phyloP scores from a whole-genome alignment of 2,797 vertebrate species.

The Sarcophilus harrisii region DNA sequence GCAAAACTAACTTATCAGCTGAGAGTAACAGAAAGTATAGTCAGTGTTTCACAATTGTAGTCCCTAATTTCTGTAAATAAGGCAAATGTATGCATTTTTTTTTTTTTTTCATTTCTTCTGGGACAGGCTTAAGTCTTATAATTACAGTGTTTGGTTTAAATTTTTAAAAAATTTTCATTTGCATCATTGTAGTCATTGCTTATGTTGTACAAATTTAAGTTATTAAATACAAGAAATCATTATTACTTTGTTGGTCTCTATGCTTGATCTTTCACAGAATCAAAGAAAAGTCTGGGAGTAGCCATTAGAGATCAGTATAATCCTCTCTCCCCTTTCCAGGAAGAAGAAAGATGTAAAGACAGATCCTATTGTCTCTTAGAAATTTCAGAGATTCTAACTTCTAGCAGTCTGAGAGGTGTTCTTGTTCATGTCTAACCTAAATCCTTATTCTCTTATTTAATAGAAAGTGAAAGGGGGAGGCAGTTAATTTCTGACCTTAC shows the following conservation, averaged over 20 bases:
- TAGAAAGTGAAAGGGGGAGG: not conserved
- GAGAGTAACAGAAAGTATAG: not conserved
- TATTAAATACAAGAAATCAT: not conserved
- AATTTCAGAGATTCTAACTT: slow-evolving; percentile 4
- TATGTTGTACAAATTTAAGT: not conserved
- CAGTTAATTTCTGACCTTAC: not conserved
- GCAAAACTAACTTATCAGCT: not conserved
- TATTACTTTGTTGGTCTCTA: not conserved
- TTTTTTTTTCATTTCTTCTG: not conserved
- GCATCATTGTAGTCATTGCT: not conserved
- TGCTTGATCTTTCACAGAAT: not conserved
- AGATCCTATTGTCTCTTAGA: not conserved
- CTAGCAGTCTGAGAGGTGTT: not conserved
- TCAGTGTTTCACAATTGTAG: not conserved
- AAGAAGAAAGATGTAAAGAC: not conserved
- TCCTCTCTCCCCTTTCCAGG: not conserved
- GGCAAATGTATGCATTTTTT: not conserved
- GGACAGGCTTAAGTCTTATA: not conserved
- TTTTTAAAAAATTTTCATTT: not conserved
- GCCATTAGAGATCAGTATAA: slow-evolving; percentile 33
- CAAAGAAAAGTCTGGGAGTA: not conserved
- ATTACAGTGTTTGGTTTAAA: not conserved
- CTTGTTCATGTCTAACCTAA: slow-evolving; percentile 8
- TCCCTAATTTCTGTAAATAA: not conserved
- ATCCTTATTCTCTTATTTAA: slow-evolving; percentile 10